phyloP scores from a whole-genome alignment of 2,888 invertebrate genomes.

The Cataglyphis livida region DNA sequence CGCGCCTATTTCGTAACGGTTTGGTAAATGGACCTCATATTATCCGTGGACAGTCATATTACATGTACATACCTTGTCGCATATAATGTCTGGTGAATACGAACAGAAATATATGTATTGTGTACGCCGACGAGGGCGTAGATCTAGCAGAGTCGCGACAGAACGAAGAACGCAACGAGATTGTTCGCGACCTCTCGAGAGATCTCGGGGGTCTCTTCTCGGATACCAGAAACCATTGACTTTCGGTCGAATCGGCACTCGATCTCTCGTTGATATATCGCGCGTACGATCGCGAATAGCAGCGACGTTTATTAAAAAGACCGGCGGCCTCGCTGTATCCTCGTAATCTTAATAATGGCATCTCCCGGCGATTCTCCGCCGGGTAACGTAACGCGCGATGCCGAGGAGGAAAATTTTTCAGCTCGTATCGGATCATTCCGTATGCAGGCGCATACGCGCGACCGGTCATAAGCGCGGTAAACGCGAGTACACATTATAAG shows the following conservation, averaged over 20 bases:
- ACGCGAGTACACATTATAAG: constrained; percentile 64
- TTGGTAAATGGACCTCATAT: constrained; percentile 63
- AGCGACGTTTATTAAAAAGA: constrained; percentile 40
- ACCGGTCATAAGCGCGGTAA: constrained; percentile 19
- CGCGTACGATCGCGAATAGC: constrained; percentile 21
- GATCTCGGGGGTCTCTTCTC: constrained; percentile 8
- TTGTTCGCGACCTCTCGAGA: constrained; percentile 24
- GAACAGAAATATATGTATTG: not conserved
- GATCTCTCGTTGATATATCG: constrained; percentile 37
- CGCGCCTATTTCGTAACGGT: constrained; percentile 73
- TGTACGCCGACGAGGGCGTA: not conserved
- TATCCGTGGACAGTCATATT: constrained; percentile 52
- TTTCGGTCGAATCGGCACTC: constrained; percentile 38
- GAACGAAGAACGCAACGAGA: constrained; percentile 15
- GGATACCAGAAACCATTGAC: constrained; percentile 33
- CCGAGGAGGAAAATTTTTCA: constrained; percentile 58
- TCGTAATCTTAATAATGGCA: constrained; percentile 46
- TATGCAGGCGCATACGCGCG: constrained; percentile 20
- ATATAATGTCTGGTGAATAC: not conserved
- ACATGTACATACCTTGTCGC: constrained; percentile 16
- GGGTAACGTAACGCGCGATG: constrained; percentile 20
- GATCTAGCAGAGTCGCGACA: constrained; percentile 24
- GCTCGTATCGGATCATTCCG: constrained; percentile 49
- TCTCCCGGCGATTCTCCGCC: constrained; percentile 6
- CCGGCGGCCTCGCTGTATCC: not conserved